These are phyloP conservation scores for Pocillopora grandis DNA, from an alignment of 92 coral and sea anemone genomes.

Conservation along the genomic window DNA sequence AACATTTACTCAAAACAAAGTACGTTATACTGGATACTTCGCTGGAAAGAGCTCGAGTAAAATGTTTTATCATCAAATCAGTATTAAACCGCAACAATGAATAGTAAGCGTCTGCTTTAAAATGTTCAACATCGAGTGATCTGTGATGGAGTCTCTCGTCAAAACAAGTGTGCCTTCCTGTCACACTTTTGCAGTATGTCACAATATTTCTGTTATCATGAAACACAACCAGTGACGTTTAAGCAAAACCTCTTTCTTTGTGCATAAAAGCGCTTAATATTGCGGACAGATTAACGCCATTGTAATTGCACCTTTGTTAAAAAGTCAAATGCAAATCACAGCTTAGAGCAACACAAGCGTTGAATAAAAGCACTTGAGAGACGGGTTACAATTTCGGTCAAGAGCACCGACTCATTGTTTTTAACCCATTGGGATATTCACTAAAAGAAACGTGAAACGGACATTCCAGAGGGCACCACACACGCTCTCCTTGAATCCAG, in stretches of 20 bases:
- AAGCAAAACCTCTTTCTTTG: constrained; percentile 2
- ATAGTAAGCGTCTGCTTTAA: neutral
- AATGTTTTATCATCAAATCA: neutral
- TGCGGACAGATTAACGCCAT: constrained; percentile 12
- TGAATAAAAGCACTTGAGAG: constrained; percentile 17
- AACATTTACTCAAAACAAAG: constrained; percentile 6
- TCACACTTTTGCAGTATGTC: neutral
- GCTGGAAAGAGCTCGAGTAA: neutral
- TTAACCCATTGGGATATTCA: neutral
- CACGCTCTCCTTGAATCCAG: neutral
- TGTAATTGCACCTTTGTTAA: constrained; percentile 6
- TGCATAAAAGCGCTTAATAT: constrained; percentile 16
- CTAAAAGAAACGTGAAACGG: neutral
- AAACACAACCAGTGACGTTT: neutral
- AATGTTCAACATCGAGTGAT: neutral
- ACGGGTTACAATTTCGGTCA: constrained; percentile 8
- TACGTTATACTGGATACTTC: neutral
- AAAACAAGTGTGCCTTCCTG: neutral
- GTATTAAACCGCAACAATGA: constrained; percentile 28
- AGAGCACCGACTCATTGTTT: constrained; percentile 6
- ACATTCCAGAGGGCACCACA: neutral
- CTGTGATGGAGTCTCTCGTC: neutral
- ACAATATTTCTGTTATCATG: neutral
- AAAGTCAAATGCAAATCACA: constrained; percentile 39
- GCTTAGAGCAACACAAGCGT: constrained; percentile 13